Evolutionary conservation across 2,888 invertebrate genomes (phyloP).

Genomic region (Xestia ashworthii): DNA sequence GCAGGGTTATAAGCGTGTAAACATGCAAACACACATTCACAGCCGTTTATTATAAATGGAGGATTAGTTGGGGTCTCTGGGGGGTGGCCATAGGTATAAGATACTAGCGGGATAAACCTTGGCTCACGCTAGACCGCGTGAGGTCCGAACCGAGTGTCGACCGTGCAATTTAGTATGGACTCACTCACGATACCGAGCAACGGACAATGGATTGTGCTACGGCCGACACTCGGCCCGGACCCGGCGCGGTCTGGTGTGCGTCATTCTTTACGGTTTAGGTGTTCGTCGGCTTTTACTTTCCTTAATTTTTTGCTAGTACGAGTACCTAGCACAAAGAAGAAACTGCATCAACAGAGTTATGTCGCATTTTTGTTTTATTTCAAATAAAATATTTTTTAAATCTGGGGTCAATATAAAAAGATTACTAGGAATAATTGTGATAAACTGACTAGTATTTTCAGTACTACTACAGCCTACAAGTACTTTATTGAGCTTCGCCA

Average conservation of each 20-base stretch:
- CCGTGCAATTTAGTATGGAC: no score
- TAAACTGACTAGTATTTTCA: neutral
- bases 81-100: slow-evolving; percentile 49
- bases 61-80: slow-evolving; percentile 73
- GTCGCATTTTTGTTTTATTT: neutral
- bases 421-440: neutral
- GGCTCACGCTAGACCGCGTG: no score
- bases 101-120: slow-evolving; percentile 27
- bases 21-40: slow-evolving; percentile 72
- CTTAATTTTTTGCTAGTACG: neutral
- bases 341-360: neutral
- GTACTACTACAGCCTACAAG: neutral
- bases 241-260: no score
- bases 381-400: neutral
- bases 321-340: no score
- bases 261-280: no score
- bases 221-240: no score
- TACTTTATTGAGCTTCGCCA: neutral
- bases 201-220: no score
- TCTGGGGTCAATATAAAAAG: neutral
- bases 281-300: neutral
- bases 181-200: no score
- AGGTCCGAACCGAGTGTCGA: no score
- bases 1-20: slow-evolving; percentile 65
- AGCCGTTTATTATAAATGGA: slow-evolving; percentile 77